Evolutionary conservation across 2,113 vertebrate genomes (phyloP), one percentile per base, ranked within the genome.

Genomic region (Colinus virginianus): DNA sequence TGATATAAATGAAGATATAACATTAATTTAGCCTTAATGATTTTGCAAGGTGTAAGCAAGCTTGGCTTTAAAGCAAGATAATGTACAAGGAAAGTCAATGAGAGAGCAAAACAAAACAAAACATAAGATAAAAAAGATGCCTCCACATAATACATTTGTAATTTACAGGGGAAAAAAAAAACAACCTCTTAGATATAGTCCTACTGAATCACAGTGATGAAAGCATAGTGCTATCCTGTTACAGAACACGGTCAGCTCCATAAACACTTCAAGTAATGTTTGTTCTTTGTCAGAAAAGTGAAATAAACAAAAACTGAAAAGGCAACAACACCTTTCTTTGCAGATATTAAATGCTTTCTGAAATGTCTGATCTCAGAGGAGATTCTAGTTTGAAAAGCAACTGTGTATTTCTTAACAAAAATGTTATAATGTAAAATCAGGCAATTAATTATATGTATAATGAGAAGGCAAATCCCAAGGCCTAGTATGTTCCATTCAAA

Each of bases 381-480:
- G 70, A 88, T 82, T 84, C 23, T 72, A 16, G 15, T 79, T 86
- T 68, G 82, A 87, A 78, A 87, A 89, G 8, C 34, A 87, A 77
- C 3, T 12, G 42, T 45, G 38, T 75, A 61, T 71, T 77, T 42
- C 63, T 81, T 70, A 83, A 79, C 6, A 8, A 87, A 92, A 58
- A 11, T 3, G 6, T 21, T 68, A 79, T 21, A 78, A 21, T 23
- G 49, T 26, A 93, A 95, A 63, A 84, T 11, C 20, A 74, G 40
- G 15, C 20, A 86, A 69, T 61, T 42, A 88, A 69, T 61, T 42
- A 88, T 62, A n/a, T 17, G 8, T n/a, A 84, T 77, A 91, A 92
- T 38, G 34, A 94, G 59, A 42, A 25, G 23, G 26, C n/a, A 93
- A 92, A 80, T 64, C 38, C 78, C 36, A 87, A 48, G 70, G n/a